Evolutionary conservation across 2,797 vertebrate species (phyloP).

Genomic region (Sebastes cheni): DNA sequence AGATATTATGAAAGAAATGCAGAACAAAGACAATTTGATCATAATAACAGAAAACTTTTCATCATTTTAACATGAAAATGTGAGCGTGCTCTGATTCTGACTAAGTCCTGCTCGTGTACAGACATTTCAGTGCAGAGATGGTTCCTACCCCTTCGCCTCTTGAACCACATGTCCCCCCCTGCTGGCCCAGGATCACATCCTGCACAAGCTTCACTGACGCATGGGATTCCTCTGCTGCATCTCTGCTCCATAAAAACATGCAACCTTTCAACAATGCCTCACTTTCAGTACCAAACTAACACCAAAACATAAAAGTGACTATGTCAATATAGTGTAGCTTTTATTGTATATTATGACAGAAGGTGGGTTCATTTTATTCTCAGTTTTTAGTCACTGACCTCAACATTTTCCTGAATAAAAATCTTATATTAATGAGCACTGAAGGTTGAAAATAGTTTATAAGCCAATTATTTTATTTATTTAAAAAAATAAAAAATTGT

Average conservation of each 20-base stretch:
- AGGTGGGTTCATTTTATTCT: not conserved
- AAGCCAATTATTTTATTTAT: not conserved
- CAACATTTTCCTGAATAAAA: not conserved
- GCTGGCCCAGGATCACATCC: slow-evolving; percentile 62
- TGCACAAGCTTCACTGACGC: slow-evolving; percentile 14
- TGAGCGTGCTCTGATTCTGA: not conserved
- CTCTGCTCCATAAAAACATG: not conserved
- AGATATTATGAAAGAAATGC: not conserved
- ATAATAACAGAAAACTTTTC: not conserved
- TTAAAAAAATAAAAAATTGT: not conserved
- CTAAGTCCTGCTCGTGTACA: not conserved
- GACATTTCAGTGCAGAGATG: not conserved
- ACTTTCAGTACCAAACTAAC: not conserved
- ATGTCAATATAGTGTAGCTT: not conserved
- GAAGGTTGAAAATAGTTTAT: not conserved
- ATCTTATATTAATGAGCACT: not conserved
- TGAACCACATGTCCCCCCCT: slow-evolving; percentile 68
- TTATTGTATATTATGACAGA: not conserved
- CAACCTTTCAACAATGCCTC: not conserved
- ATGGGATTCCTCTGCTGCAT: not conserved
- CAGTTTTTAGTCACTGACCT: not conserved
- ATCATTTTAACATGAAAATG: not conserved
- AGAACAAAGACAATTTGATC: not conserved
- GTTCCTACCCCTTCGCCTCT: slow-evolving; percentile 20
- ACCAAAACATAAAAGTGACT: not conserved